Evolutionary conservation across 2,113 vertebrate species (phyloP).

Genomic region (Cygnus atratus): DNA sequence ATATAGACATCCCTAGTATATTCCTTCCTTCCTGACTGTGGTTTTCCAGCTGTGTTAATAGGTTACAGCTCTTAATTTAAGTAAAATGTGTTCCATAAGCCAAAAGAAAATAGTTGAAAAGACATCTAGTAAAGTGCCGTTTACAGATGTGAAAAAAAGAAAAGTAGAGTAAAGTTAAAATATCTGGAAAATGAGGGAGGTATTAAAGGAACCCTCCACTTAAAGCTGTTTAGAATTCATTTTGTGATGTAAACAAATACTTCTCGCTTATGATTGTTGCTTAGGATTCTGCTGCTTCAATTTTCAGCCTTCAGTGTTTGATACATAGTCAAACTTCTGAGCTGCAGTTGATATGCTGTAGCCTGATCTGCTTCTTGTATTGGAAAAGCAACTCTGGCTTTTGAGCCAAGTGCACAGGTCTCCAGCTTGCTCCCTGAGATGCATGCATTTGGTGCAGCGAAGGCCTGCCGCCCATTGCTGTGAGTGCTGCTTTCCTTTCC

Average conservation of each 20-base stretch:
- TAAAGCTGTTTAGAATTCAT: neutral
- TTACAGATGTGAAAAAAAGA: neutral
- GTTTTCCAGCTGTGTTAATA: conserved; percentile 1
- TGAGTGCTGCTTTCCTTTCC: neutral
- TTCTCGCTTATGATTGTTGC: neutral
- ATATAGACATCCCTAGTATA: neutral
- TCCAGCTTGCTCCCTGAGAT: neutral
- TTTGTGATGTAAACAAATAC: neutral
- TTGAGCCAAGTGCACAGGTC: neutral
- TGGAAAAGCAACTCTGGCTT: neutral
- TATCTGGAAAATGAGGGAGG: neutral
- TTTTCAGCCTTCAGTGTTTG: neutral
- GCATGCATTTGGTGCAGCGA: neutral
- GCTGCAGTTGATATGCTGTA: neutral
- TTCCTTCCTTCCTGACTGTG: neutral
- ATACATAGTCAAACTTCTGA: neutral
- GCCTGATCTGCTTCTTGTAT: neutral
- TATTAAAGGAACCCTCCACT: neutral
- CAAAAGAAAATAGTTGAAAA: neutral
- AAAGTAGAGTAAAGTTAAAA: neutral
- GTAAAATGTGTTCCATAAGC: neutral
- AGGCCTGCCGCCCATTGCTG: neutral
- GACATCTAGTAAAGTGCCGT: neutral
- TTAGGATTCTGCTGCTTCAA: neutral
- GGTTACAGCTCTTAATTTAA: neutral